phyloP scores from a whole-genome alignment of 2,888 invertebrate species.

The Calephelis perditalis region DNA sequence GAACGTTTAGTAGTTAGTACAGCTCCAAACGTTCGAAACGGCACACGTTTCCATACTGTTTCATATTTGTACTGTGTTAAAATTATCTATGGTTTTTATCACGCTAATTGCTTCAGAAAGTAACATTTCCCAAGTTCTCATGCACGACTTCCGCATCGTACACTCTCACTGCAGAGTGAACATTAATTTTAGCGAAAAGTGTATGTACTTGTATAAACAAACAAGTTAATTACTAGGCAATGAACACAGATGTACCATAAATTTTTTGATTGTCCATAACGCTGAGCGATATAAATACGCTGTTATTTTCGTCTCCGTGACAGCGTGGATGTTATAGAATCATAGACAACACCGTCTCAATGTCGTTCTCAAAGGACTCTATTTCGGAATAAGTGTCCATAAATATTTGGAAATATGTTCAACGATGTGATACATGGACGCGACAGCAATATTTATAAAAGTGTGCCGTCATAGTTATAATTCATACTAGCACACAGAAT shows the following conservation, averaged over 20 bases:
- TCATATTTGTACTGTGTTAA: too few relatives aligned
- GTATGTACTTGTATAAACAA: constrained; percentile 9
- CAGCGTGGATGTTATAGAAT: constrained; percentile 7
- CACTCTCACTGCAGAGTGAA: not conserved
- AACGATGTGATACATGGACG: not conserved
- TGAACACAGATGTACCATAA: constrained; percentile 20
- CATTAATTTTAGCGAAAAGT: not conserved
- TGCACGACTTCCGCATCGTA: not conserved
- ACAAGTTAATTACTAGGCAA: constrained; percentile 5
- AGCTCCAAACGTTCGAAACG: too few relatives aligned
- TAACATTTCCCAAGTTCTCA: not conserved
- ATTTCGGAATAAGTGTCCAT: constrained; percentile 20
- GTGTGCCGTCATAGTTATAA: constrained; percentile 6
- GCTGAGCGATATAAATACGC: constrained; percentile 21
- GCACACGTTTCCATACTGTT: too few relatives aligned
- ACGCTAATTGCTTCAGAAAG: too few relatives aligned
- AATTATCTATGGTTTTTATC: too few relatives aligned
- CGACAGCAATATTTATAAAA: constrained; percentile 9
- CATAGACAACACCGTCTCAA: constrained; percentile 20
- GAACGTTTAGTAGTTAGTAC: too few relatives aligned
- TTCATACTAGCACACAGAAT: constrained; percentile 2
- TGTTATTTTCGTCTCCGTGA: constrained; percentile 14
- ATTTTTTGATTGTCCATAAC: constrained; percentile 23
- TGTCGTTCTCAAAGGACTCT: constrained; percentile 22
- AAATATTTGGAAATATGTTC: constrained; percentile 19